phyloP scores from a whole-genome alignment of 1,140 invertebrate genomes.

The Trichomalopsis sarcophagae region DNA sequence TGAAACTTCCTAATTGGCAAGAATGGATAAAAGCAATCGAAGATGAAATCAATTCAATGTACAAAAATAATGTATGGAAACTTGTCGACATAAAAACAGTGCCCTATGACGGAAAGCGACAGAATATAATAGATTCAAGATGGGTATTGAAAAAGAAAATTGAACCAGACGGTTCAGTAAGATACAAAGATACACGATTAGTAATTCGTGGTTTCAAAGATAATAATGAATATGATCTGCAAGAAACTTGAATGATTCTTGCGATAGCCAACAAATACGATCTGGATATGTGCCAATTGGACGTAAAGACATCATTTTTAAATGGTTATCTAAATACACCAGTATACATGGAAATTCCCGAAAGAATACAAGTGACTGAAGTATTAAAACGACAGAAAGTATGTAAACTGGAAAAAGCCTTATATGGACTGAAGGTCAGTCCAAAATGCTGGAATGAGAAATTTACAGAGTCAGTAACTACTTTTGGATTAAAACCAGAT shows the following conservation, averaged over 20 bases:
- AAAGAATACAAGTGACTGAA: no score
- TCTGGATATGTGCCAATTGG: no score
- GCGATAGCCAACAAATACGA: background rate
- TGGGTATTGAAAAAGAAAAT: constrained; percentile 13
- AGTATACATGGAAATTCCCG: no score
- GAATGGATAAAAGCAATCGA: background rate
- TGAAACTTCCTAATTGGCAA: background rate
- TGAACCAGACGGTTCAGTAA: background rate
- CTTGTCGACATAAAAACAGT: background rate
- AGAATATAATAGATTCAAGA: background rate
- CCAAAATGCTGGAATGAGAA: no score
- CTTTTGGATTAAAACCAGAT: no score
- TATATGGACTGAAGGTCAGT: no score
- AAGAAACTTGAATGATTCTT: background rate
- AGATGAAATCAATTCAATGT: background rate
- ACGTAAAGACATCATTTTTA: no score
- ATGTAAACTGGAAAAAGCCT: no score
- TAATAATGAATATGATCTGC: background rate
- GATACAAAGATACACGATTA: constrained; percentile 25
- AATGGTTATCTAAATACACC: no score
- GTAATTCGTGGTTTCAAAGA: constrained; percentile 26
- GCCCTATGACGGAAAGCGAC: background rate
- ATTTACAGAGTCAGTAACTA: no score
- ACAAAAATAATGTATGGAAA: background rate
- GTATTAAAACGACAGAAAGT: no score